These are phyloP conservation scores for Phalacrocorax aristotelis DNA, from an alignment of 2,113 vertebrate genomes.

Conservation along the genomic window DNA sequence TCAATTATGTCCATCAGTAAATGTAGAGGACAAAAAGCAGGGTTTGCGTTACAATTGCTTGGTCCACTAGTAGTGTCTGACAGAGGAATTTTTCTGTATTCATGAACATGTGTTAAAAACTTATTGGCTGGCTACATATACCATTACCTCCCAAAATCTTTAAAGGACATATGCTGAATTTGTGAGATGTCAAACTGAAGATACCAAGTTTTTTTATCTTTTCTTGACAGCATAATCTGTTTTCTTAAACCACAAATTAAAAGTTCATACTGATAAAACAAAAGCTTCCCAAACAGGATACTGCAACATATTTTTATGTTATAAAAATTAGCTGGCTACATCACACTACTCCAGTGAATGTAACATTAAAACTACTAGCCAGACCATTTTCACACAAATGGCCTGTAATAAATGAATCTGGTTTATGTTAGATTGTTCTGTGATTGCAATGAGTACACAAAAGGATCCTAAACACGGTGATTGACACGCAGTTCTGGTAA, in stretches of 20 bases:
- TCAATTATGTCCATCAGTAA: neutral
- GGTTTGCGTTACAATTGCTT: neutral
- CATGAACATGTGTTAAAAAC: neutral
- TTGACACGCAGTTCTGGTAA: neutral
- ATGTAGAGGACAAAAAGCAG: neutral
- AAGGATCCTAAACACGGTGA: neutral
- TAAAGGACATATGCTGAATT: neutral
- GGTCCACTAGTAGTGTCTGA: neutral
- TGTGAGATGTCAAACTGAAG: neutral
- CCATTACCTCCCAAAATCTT: neutral
- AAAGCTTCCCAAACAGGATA: neutral
- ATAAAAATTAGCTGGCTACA: neutral
- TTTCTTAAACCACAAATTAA: neutral
- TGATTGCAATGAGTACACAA: neutral
- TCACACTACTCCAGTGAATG: neutral
- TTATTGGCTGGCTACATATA: neutral
- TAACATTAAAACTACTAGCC: neutral
- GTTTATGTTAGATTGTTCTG: neutral
- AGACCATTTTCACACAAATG: neutral
- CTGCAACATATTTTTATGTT: neutral
- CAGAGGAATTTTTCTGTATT: neutral
- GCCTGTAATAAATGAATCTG: neutral
- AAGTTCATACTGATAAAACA: neutral
- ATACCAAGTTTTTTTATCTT: rapidly evolving
- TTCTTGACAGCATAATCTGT: neutral